Percentiles rank a stretch among this genome's conserved stretches.
Conservation (phyloP, 2,888 invertebrate species). For the Troilus luridus region DNA sequence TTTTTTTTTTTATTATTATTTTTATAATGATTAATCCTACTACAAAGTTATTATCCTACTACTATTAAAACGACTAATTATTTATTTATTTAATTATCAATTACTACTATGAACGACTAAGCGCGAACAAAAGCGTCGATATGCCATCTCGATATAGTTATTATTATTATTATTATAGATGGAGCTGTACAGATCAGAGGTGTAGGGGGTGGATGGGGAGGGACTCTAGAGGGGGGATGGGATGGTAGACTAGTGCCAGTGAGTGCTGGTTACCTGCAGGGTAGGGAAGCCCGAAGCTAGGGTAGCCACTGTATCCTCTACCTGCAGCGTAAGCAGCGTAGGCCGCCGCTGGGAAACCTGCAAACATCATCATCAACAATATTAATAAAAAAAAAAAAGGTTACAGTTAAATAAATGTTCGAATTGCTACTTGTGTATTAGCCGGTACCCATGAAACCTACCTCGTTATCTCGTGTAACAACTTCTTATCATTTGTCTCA, state of each 20-base stretch:
- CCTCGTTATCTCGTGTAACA: no score
- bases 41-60: not conserved
- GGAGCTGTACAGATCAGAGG: constrained; percentile 71
- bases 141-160: constrained; percentile 22
- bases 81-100: not conserved
- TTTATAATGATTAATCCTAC: not conserved
- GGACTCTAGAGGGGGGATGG: constrained; percentile 69
- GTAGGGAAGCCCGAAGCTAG: constrained; percentile 97
- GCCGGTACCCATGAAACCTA: no score
- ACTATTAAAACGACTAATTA: constrained; percentile 16
- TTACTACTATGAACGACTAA: constrained; percentile 13
- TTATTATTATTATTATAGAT: not conserved
- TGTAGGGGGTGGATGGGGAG: constrained; percentile 71
- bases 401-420: no score
- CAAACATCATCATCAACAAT: constrained; percentile 66
- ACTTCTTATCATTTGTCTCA: no score
- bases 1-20: not conserved
- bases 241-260: constrained; percentile 68
- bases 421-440: not conserved
- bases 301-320: constrained; percentile 97
- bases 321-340: constrained; percentile 97
- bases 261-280: constrained; percentile 88
- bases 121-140: constrained; percentile 35
- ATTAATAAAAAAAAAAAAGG: not conserved
- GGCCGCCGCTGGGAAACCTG: constrained; percentile 95